A percentile compares a stretch with the other conserved stretches of the same genome.
These are phyloP conservation scores for Muraenolepis orangiensis DNA, from an alignment of 2,797 vertebrate species.

Conservation along the genomic window DNA sequence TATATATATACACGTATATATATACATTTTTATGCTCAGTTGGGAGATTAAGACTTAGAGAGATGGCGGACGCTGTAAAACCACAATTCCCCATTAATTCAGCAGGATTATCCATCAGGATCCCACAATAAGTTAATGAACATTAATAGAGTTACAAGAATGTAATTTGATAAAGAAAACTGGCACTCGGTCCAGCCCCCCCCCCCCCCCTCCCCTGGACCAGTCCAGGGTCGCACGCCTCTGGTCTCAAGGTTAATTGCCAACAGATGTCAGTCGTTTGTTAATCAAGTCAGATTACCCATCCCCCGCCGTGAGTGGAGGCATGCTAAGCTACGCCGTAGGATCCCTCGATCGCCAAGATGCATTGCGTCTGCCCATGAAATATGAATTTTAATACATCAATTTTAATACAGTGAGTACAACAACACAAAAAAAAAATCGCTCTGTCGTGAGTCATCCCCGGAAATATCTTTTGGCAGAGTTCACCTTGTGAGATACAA, in stretches of 20 bases:
- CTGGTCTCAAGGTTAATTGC: conserved; percentile 69
- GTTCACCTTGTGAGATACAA: background rate
- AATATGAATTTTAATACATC: background rate
- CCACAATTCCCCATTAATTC: background rate
- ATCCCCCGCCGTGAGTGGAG: conserved; percentile 36
- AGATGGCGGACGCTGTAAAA: background rate
- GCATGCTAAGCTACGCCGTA: conserved; percentile 6
- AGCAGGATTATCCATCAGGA: background rate
- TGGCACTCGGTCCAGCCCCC: conserved; percentile 45
- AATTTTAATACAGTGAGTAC: background rate
- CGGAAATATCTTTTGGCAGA: background rate
- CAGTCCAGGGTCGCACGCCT: conserved; percentile 36
- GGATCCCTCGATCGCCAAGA: background rate
- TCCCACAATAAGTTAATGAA: background rate
- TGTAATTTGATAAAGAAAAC: conserved; percentile 28
- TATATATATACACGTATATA: background rate
- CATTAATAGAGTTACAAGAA: background rate
- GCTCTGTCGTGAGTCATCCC: background rate
- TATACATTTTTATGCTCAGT: background rate
- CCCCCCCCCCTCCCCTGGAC: conserved; percentile 52
- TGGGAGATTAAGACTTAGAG: background rate
- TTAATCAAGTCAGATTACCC: conserved; percentile 64
- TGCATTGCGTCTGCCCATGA: background rate
- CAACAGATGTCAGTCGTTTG: conserved; percentile 67
- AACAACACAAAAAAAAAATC: too few relatives aligned